Percentiles rank a stretch among this genome's conserved stretches.
Evolutionary conservation across 2,113 vertebrate species (phyloP).

Genomic region (Ochotona curzoniae): DNA sequence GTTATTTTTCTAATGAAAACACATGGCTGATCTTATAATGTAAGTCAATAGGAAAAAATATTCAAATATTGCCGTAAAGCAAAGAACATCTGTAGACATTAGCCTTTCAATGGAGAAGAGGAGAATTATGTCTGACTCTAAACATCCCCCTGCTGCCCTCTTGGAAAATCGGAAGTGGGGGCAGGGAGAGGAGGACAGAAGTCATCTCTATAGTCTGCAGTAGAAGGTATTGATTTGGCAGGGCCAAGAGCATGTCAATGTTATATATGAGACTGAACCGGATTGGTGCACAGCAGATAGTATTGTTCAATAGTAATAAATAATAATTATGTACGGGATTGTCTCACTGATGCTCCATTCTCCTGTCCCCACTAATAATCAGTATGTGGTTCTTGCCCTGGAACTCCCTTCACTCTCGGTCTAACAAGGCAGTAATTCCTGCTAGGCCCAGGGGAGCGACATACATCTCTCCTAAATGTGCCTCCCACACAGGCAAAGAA

Average conservation of each 20-base stretch:
- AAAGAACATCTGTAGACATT: neutral
- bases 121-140: slow-evolving; percentile 36
- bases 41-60: slow-evolving; percentile 29
- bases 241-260: slow-evolving; percentile 73
- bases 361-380: slow-evolving; percentile 75
- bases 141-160: neutral
- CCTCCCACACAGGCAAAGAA: slow-evolving; percentile 56
- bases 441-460: slow-evolving; percentile 31
- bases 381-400: slow-evolving; percentile 67
- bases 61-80: neutral
- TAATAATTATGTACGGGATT: slow-evolving; percentile 83
- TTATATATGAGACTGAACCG: slow-evolving; percentile 71
- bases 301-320: slow-evolving; percentile 83
- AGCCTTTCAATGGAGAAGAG: slow-evolving; percentile 34
- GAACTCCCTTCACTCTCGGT: slow-evolving; percentile 68
- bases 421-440: slow-evolving; percentile 82
- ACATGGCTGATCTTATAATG: neutral
- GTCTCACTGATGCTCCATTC: slow-evolving; percentile 70
- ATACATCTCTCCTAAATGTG: slow-evolving; percentile 78
- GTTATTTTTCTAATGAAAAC: slow-evolving; percentile 42
- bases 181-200: slow-evolving; percentile 80
- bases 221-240: slow-evolving; percentile 78
- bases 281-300: slow-evolving; percentile 76
- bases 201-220: slow-evolving; percentile 70
- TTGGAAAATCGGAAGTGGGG: slow-evolving; percentile 66